These are phyloP conservation scores for Marcusenius ussheri DNA, from an alignment of 2,113 vertebrate species.

Conservation along the genomic window DNA sequence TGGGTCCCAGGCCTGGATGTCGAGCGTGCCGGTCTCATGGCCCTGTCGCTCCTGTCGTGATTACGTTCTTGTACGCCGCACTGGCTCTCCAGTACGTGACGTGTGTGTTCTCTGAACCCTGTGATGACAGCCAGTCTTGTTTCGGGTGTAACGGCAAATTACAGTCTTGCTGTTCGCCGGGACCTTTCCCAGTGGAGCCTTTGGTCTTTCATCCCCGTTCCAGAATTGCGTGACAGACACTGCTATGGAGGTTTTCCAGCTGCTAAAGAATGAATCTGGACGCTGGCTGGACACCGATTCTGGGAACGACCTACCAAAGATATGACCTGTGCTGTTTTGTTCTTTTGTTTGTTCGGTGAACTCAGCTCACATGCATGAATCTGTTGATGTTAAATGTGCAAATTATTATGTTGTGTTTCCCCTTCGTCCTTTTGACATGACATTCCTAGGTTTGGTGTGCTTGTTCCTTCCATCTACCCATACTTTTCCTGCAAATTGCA, in stretches of 20 bases:
- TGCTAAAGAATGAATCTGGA: neutral
- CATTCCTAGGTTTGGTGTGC: neutral
- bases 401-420: neutral
- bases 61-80: neutral
- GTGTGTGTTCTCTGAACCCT: neutral
- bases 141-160: neutral
- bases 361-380: neutral
- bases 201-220: neutral
- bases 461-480: neutral
- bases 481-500: neutral
- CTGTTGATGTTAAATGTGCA: neutral
- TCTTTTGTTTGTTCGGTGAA: conserved; percentile 4
- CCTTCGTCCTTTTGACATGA: neutral
- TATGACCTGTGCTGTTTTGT: neutral
- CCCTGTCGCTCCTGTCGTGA: neutral
- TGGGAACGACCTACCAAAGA: neutral
- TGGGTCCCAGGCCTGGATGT: neutral
- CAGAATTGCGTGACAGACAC: neutral
- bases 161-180: neutral
- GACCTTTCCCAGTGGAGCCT: neutral
- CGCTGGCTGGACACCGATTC: neutral
- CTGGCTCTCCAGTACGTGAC: neutral
- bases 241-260: neutral
- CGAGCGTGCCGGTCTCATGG: neutral
- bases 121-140: neutral